phyloP scores from a whole-genome alignment of 2,113 vertebrate species.

The Corvus hawaiiensis region DNA sequence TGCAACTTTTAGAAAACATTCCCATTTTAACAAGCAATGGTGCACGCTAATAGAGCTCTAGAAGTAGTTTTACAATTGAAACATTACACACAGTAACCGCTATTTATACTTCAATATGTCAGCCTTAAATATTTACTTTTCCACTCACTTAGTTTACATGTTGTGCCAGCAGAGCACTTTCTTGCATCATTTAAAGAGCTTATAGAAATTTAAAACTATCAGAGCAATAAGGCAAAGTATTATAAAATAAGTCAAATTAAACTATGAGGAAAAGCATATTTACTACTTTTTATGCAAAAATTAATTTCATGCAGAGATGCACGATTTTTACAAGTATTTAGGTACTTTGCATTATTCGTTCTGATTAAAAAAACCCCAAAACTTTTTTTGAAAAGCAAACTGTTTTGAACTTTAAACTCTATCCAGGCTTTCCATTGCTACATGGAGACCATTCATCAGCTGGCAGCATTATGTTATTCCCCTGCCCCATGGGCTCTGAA shows the following conservation, averaged over 20 bases:
- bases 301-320: not conserved
- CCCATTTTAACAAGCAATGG: not conserved
- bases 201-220: not conserved
- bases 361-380: not conserved
- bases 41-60: not conserved
- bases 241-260: not conserved
- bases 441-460: not conserved
- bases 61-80: constrained; percentile 31
- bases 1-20: not conserved
- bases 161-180: not conserved
- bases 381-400: not conserved
- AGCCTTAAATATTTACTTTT: constrained; percentile 55
- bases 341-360: not conserved
- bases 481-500: not conserved
- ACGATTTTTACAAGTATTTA: not conserved
- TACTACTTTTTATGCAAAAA: not conserved
- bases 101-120: constrained; percentile 49
- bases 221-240: not conserved
- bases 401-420: constrained; percentile 10
- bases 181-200: constrained; percentile 8
- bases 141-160: constrained; percentile 15
- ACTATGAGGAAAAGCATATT: not conserved
- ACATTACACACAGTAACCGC: not conserved
- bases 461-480: not conserved
- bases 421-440: not conserved